phyloP scores from a whole-genome alignment of 2,888 invertebrate species.

The Sepiola atlantica region DNA sequence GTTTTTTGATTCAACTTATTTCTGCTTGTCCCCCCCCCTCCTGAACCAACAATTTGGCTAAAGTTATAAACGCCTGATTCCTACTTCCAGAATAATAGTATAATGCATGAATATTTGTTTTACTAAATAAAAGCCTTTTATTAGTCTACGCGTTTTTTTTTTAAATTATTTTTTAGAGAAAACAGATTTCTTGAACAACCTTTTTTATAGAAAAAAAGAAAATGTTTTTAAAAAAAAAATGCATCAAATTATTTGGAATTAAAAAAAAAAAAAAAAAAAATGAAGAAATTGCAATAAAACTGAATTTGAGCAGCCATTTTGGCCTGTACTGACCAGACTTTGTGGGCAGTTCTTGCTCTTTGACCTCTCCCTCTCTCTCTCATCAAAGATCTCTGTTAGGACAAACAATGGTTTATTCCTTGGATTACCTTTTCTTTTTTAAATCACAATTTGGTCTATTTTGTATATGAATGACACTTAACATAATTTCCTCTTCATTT shows the following conservation, averaged over 20 bases:
- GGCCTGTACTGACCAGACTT: constrained; percentile 32
- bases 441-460: neutral
- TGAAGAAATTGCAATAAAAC: constrained; percentile 7
- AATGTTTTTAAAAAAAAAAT: neutral
- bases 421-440: neutral
- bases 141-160: neutral
- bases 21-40: neutral
- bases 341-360: neutral
- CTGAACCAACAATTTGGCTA: neutral
- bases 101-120: neutral
- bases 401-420: neutral
- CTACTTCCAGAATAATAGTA: neutral
- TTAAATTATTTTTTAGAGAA: neutral
- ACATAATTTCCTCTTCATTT: neutral
- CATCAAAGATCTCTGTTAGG: neutral
- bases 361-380: constrained; percentile 25
- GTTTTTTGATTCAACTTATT: constrained; percentile 4
- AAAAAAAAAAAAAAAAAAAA: neutral
- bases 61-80: neutral
- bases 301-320: neutral
- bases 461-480: neutral
- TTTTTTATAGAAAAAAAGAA: neutral
- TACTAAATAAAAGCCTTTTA: neutral
- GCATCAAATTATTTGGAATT: neutral
- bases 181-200: neutral